These are phyloP conservation scores for Hypselothyrea guttata DNA, from an alignment of 2,888 invertebrate species.

Conservation along the genomic window DNA sequence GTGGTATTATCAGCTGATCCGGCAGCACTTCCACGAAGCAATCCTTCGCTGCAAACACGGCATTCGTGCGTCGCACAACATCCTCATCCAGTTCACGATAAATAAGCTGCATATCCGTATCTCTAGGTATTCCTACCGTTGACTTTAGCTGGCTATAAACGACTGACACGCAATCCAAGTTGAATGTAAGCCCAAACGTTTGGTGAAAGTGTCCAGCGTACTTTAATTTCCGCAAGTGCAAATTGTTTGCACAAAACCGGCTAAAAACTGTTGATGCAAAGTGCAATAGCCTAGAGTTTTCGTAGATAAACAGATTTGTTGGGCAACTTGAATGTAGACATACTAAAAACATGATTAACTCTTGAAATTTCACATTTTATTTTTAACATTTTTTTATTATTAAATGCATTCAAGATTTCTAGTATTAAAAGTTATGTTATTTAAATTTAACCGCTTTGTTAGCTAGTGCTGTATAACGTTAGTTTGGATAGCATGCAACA, in stretches of 20 bases:
- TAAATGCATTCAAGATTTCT: too few relatives aligned
- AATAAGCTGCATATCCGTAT: constrained; percentile 75
- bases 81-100: constrained; percentile 86
- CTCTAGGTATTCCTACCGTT: constrained; percentile 12
- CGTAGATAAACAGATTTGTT: constrained; percentile 1
- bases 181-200: constrained; percentile 39
- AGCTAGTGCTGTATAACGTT: too few relatives aligned
- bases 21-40: constrained; percentile 89
- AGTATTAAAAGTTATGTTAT: too few relatives aligned
- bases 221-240: constrained; percentile 45
- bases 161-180: constrained; percentile 10
- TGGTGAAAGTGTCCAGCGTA: constrained; percentile 68
- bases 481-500: too few relatives aligned
- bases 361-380: too few relatives aligned
- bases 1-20: constrained; percentile 87
- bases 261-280: constrained; percentile 20
- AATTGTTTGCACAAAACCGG: constrained; percentile 37
- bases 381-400: too few relatives aligned
- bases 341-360: too few relatives aligned
- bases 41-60: constrained; percentile 87
- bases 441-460: too few relatives aligned
- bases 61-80: constrained; percentile 85
- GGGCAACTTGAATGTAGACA: too few relatives aligned
- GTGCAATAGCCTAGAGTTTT: constrained; percentile 31
- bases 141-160: constrained; percentile 35